Evolutionary conservation across 2,888 invertebrate species (phyloP).

Genomic region (Macrostomum cliftonense): DNA sequence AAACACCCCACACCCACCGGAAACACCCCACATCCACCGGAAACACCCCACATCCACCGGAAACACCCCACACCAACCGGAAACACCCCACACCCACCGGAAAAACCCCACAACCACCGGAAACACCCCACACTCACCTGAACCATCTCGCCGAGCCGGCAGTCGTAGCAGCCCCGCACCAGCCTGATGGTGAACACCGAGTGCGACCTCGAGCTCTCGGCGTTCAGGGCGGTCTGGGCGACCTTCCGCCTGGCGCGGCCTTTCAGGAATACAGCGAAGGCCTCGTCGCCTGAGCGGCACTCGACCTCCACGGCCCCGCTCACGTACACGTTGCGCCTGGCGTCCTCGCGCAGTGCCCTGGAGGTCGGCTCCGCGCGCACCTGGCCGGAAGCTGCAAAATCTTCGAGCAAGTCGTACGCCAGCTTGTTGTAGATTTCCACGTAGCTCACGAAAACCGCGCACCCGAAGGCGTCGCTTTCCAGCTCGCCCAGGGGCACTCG

Average conservation of each 20-base stretch:
- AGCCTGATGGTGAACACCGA: constrained; percentile 81
- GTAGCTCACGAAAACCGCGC: constrained; percentile 76
- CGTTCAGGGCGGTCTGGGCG: constrained; percentile 75
- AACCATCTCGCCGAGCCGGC: constrained; percentile 50
- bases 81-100: no score
- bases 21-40: no score
- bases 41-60: no score
- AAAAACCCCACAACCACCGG: no score
- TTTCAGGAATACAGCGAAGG: constrained; percentile 66
- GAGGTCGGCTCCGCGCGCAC: constrained; percentile 50
- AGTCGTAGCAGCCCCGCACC: constrained; percentile 53
- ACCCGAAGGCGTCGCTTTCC: constrained; percentile 62
- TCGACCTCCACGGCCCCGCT: constrained; percentile 79
- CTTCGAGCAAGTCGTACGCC: constrained; percentile 84
- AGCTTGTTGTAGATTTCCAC: constrained; percentile 90
- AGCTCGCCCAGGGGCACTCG: constrained; percentile 28
- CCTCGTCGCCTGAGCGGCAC: constrained; percentile 78
- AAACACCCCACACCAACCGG: no score
- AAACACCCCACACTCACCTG: constrained; percentile 18
- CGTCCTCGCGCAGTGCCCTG: constrained; percentile 50
- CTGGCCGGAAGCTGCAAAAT: constrained; percentile 40
- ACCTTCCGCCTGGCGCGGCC: constrained; percentile 74
- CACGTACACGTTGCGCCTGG: constrained; percentile 71
- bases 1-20: no score
- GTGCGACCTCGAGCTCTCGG: constrained; percentile 86